phyloP scores from a whole-genome alignment of 2,888 invertebrate species.

The Phorcus lineatus region DNA sequence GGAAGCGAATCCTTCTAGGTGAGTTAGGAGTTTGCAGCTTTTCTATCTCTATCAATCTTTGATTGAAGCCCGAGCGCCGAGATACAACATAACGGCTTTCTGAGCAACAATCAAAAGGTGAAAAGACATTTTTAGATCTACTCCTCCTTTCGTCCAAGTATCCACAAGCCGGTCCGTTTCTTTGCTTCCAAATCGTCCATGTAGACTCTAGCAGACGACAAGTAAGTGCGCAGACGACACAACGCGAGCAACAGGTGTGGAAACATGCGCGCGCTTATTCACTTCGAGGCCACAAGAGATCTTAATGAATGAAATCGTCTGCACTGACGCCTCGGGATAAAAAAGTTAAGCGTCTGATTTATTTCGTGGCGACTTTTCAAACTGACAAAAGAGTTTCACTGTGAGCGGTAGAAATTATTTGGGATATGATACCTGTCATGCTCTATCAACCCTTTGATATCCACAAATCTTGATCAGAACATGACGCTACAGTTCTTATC shows the following conservation, averaged over 20 bases:
- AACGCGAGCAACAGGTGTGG: background rate
- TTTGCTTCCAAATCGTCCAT: background rate
- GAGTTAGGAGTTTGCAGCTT: constrained; percentile 21
- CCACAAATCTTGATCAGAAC: too few species aligned
- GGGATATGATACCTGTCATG: too few species aligned
- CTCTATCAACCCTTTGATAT: too few species aligned
- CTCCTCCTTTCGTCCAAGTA: background rate
- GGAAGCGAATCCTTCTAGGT: background rate
- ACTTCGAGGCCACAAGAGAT: background rate
- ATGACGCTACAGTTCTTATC: too few species aligned
- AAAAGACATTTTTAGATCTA: constrained; percentile 44
- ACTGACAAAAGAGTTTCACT: background rate
- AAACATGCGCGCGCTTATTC: background rate
- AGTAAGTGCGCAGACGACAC: constrained; percentile 2
- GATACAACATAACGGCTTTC: constrained; percentile 60
- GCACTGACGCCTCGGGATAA: background rate
- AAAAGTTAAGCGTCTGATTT: background rate
- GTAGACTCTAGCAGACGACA: background rate
- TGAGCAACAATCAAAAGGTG: constrained; percentile 73
- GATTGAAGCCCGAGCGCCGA: constrained; percentile 68
- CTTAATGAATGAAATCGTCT: background rate
- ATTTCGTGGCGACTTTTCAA: background rate
- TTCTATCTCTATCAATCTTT: constrained; percentile 65
- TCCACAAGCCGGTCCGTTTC: background rate
- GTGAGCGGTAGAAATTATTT: too few species aligned